Conservation (phyloP, 2,888 invertebrate species). For the Tachina lurida region DNA sequence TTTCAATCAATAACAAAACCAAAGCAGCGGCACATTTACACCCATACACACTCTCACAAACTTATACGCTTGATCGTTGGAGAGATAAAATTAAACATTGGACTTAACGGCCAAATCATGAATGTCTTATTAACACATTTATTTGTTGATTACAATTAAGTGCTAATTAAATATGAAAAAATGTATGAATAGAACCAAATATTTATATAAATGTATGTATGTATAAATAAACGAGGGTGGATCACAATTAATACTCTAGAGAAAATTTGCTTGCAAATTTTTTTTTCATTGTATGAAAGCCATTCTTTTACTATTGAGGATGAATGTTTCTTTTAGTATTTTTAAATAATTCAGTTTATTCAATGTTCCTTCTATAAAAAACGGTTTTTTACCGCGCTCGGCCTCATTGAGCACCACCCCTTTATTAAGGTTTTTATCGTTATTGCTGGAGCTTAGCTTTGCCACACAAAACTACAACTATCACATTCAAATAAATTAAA, state of each 20-base stretch:
- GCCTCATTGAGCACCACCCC: no score
- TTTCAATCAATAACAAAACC: slow-evolving; percentile 7
- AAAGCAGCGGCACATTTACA: not conserved
- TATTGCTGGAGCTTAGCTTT: no score
- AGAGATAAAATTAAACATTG: slow-evolving; percentile 42
- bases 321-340: no score
- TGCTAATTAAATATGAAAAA: slow-evolving; percentile 46
- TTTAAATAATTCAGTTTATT: no score
- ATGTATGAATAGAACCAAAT: not conserved
- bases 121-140: slow-evolving; percentile 43
- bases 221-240: not conserved
- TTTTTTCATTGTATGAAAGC: no score
- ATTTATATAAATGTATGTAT: not conserved
- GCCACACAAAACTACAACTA: no score
- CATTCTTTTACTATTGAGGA: no score
- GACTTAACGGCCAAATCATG: slow-evolving; percentile 45
- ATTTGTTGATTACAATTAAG: slow-evolving; percentile 34
- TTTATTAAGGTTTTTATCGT: no score
- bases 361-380: no score
- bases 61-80: not conserved
- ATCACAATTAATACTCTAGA: not conserved
- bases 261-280: no score
- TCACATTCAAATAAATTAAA: no score
- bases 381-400: no score
- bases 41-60: not conserved